Evolutionary conservation across 2,888 invertebrate genomes (phyloP), one percentile per base, ranked within the genome.

Genomic region (Gandaritis pyraliata): DNA sequence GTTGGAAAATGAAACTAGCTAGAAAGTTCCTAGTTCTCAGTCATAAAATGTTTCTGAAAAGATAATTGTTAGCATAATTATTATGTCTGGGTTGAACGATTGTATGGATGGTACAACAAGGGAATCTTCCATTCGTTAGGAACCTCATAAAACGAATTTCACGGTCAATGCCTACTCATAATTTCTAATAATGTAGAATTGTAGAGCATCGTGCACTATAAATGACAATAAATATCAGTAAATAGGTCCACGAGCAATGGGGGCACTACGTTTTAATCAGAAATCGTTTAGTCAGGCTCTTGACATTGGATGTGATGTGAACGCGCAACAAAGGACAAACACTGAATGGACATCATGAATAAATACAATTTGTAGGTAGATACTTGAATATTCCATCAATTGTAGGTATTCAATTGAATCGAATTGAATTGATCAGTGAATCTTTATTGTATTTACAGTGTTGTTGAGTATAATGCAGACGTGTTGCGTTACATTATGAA

Each of bases 281-380:
- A 61, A 61, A 55, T 64, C 64, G 50, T 55, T 69, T 56, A 57
- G 63, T 41, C 38, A 50, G 56, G 55, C 61, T 60, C 67, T 71
- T 71, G 69, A 65, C 71, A 71, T 66, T 71, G 68, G 47, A 15
- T 62, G 33, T 46, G 56, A 43, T 64, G 61, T 41, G 52, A 53
- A 45, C 55, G 29, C 30, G 23, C 46, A 49, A 54, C 50, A 55
- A 50, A 57, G 48, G 47, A 50, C 61, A 30, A 45, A 50, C 30
- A 43, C 13, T 47, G 33, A 56, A 57, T 57, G 48, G 11, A 46
- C 48, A 45, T 50, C 48, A 45, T 50, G 50, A 57, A 58, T 58
- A 46, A 41, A 36, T 41, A 47, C 13, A 46, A 49, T 38, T 39
- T 48, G 48, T 39, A 16, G 8, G 16, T 41, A 41, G 8, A 2